Evolutionary conservation across 1,140 invertebrate species (phyloP).

Genomic region (Drosophila pandora): DNA sequence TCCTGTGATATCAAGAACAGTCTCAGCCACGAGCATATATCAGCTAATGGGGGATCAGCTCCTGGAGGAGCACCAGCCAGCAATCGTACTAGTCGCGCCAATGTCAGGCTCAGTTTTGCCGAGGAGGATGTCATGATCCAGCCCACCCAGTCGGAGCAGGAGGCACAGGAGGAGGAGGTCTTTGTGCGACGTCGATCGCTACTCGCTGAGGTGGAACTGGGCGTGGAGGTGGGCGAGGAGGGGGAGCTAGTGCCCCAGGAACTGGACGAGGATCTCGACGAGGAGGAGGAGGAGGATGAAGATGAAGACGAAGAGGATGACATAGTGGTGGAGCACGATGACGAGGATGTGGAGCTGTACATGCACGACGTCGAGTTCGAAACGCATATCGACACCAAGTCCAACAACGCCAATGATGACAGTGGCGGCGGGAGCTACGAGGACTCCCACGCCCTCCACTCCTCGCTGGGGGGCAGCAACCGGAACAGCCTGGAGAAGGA

Average conservation of each 20-base stretch:
- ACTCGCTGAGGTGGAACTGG: slow-evolving; percentile 60
- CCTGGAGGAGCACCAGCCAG: slow-evolving; percentile 9
- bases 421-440: slow-evolving; percentile 82
- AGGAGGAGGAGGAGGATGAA: slow-evolving; percentile 47
- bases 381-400: slow-evolving; percentile 75
- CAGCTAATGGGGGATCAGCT: slow-evolving; percentile 1
- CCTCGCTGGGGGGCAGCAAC: slow-evolving; percentile 74
- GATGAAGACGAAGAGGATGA: slow-evolving; percentile 52
- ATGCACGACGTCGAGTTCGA: slow-evolving; percentile 86
- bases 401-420: slow-evolving; percentile 82
- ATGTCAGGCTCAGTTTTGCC: slow-evolving; percentile 72
- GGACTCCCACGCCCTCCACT: slow-evolving; percentile 79
- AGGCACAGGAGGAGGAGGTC: slow-evolving; percentile 61
- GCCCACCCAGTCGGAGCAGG: slow-evolving; percentile 39
- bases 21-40: slow-evolving; percentile 77
- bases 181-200: slow-evolving; percentile 68
- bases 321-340: slow-evolving; percentile 80
- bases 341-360: slow-evolving; percentile 64
- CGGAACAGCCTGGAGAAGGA: slow-evolving; percentile 82
- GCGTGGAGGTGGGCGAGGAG: slow-evolving; percentile 83
- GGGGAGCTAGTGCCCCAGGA: slow-evolving; percentile 47
- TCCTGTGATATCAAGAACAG: slow-evolving; percentile 83
- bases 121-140: slow-evolving; percentile 79
- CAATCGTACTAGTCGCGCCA: slow-evolving; percentile 54
- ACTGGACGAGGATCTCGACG: slow-evolving; percentile 38